Evolutionary conservation across 1,140 invertebrate species (phyloP).

Genomic region (Brachionus rotundiformis): DNA sequence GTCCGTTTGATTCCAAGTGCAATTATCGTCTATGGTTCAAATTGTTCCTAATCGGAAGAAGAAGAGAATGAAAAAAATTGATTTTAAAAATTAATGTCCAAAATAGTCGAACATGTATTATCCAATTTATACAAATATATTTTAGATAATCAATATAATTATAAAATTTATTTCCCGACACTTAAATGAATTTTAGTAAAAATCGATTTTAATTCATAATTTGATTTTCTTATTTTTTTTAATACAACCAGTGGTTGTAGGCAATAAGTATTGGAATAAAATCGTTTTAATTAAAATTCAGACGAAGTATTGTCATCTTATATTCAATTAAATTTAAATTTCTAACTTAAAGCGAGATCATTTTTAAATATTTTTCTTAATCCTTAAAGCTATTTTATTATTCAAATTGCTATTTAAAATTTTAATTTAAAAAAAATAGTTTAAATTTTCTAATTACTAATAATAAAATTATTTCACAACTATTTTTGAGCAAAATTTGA

Average conservation of each 20-base stretch:
- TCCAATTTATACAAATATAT: conserved; percentile 1
- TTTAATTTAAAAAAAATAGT: neutral
- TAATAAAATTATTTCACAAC: no score
- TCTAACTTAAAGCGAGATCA: neutral
- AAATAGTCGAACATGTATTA: neutral
- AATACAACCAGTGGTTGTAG: neutral
- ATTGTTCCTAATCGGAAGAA: neutral
- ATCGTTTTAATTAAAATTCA: conserved; percentile 1
- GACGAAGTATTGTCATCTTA: neutral
- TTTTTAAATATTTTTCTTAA: neutral
- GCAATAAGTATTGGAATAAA: neutral
- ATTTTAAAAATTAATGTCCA: neutral
- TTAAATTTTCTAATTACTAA: no score
- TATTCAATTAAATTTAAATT: neutral
- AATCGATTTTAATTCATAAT: neutral
- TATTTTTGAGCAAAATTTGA: no score
- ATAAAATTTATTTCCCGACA: conserved; percentile 1
- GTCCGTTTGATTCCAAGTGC: neutral
- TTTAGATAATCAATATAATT: conserved; percentile 7
- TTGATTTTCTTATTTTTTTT: conserved; percentile 13
- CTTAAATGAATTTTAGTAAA: neutral
- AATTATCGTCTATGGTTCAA: neutral
- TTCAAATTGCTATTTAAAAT: neutral
- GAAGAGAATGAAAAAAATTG: neutral
- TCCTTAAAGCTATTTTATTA: neutral